Conservation (phyloP, 2,113 vertebrate species). For the Cyrtonyx montezumae region DNA sequence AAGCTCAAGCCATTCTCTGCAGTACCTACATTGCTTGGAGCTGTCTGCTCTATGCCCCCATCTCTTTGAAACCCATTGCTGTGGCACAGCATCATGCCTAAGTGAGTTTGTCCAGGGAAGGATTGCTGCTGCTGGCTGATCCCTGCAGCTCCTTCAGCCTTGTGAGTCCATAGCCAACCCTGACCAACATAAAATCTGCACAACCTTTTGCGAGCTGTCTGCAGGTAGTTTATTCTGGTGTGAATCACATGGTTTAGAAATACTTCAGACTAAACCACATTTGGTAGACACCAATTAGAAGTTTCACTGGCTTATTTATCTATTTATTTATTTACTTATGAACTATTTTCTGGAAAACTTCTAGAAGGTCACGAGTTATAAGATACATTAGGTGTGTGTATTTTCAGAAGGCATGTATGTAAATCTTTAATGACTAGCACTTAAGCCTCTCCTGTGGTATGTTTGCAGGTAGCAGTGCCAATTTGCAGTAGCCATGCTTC, state of each 20-base stretch:
- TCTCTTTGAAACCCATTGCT: neutral
- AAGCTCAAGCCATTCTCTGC: neutral
- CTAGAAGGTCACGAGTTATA: neutral
- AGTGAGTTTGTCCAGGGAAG: neutral
- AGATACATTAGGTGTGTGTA: neutral
- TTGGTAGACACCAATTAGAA: neutral
- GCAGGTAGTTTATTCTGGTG: neutral
- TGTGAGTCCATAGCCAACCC: neutral
- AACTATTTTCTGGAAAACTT: neutral
- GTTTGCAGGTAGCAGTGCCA: neutral
- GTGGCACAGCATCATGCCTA: neutral
- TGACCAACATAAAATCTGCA: neutral
- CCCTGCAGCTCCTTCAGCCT: neutral
- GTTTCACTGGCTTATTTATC: neutral
- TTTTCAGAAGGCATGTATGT: neutral
- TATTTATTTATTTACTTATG: neutral
- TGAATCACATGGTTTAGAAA: neutral
- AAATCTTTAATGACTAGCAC: neutral
- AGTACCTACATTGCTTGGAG: accelerated
- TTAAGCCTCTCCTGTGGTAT: neutral
- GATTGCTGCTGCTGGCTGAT: neutral
- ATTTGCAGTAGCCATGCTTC: neutral
- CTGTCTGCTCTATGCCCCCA: neutral
- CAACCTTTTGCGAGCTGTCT: neutral
- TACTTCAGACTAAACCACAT: neutral